Evolutionary conservation across 2,888 invertebrate species (phyloP), one percentile per base, ranked within the genome.

Genomic region (Drosophila silvestris): DNA sequence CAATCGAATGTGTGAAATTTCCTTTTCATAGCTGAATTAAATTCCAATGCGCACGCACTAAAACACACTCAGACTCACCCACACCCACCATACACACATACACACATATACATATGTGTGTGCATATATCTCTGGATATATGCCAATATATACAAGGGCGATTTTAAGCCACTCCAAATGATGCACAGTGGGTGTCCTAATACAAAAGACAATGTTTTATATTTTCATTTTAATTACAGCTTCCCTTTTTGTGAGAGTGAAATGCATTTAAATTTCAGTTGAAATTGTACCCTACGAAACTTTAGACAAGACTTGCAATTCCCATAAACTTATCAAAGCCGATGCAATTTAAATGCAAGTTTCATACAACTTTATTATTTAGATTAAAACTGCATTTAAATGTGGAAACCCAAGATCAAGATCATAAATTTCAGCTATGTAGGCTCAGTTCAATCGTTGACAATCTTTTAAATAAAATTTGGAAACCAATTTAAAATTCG

Each of bases 11-110:
- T 74, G 83, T 77, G 69, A 83, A 89, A 83, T 77, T 86, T 83
- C 76, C 73, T 64, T 73, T 77, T 79, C 79, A 86, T 74, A 73
- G 77, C 81, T 71, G 79, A 83, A 89, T 87, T 89, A 89, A 89
- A 87, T 85, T 89, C 82, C 76, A 69, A 78, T 75, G 62, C 64
- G 53, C 44, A 70, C 70, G 52, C 65, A 52, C 72, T 67, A 54
- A 64, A 39, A 57, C n/a, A 41, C 47, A 47, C 47, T 7, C 33
- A 14, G 10, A 47, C 47, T 7, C 47, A 47, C 4, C n/a, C 39
- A 47, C 37, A 33, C 44, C 52, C 32, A 65, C n/a, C 37, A 64
- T 47, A 58, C 32, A 53, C 39, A 47, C 57, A 69, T 41, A 19
- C 28, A 3, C 37, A 51, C 32, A 65, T 2, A 58, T 28, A 14